Conservation (phyloP, 2,113 vertebrate genomes). For the Scartelaos histophorus region DNA sequence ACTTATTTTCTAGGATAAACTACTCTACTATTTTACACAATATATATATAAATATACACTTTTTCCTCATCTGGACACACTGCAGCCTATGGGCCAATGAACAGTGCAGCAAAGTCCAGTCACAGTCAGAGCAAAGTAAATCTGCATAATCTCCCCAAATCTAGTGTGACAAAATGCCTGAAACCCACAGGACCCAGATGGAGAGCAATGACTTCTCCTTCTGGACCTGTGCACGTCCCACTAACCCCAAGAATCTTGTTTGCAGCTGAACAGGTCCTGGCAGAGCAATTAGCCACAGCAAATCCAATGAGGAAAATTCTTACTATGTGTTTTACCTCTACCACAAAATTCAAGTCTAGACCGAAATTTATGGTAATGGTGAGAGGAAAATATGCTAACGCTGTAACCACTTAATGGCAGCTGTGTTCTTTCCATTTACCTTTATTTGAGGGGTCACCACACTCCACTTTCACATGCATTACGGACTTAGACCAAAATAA, state of each 20-base stretch:
- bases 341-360: slow-evolving; percentile 1
- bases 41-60: no score
- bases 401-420: neutral
- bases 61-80: slow-evolving; percentile 13
- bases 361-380: neutral
- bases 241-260: slow-evolving; percentile 48
- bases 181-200: slow-evolving; percentile 1
- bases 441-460: neutral
- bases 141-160: slow-evolving; percentile 33
- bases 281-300: slow-evolving; percentile 63
- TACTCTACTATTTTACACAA: no score
- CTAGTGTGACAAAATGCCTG: slow-evolving; percentile 40
- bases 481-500: neutral
- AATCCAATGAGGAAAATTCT: slow-evolving; percentile 45
- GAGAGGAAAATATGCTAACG: slow-evolving; percentile 1
- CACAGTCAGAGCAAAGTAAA: slow-evolving; percentile 21
- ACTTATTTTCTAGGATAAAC: no score
- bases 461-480: neutral
- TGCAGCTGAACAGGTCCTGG: slow-evolving; percentile 50
- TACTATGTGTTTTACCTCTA: slow-evolving; percentile 5
- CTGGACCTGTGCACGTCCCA: slow-evolving; percentile 50
- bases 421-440: neutral
- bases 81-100: neutral
- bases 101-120: neutral
- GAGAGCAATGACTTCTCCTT: slow-evolving; percentile 51